These are phyloP conservation scores for Ambastaia sidthimunki DNA, from an alignment of 2,797 vertebrate genomes.

Conservation along the genomic window DNA sequence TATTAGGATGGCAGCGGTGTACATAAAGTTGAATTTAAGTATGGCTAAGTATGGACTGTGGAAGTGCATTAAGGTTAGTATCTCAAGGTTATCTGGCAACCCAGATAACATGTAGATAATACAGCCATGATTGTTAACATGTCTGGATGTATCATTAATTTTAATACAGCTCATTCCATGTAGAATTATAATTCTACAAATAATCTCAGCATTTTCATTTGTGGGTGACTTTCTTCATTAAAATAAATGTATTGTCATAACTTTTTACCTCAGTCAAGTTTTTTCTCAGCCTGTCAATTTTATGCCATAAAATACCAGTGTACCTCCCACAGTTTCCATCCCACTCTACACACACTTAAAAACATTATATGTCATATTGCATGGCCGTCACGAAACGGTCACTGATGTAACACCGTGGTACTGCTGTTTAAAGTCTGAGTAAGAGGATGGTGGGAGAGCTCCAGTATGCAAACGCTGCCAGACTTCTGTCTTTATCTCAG, in stretches of 20 bases:
- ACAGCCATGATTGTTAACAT: too few species aligned
- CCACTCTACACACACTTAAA: background rate
- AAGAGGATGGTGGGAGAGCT: background rate
- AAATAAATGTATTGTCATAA: background rate
- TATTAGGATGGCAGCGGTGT: background rate
- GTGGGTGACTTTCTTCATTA: background rate
- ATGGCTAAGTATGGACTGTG: too few species aligned
- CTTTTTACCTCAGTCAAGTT: too few species aligned
- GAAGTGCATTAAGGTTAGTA: too few species aligned
- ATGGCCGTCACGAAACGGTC: background rate
- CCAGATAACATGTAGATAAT: too few species aligned
- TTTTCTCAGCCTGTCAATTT: too few species aligned
- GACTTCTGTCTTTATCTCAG: background rate
- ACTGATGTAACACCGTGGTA: background rate
- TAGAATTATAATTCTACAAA: background rate
- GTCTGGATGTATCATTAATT: too few species aligned
- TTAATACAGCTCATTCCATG: background rate
- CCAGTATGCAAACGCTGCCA: background rate
- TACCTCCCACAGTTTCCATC: background rate
- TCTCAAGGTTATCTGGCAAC: too few species aligned
- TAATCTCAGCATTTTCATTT: background rate
- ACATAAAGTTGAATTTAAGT: background rate
- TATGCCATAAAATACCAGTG: too few species aligned
- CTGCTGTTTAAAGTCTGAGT: background rate
- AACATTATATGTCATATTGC: background rate